Percentiles rank a stretch among this genome's conserved stretches.
Conservation (phyloP, 2,888 invertebrate species). For the Athripsodes cinereus region DNA sequence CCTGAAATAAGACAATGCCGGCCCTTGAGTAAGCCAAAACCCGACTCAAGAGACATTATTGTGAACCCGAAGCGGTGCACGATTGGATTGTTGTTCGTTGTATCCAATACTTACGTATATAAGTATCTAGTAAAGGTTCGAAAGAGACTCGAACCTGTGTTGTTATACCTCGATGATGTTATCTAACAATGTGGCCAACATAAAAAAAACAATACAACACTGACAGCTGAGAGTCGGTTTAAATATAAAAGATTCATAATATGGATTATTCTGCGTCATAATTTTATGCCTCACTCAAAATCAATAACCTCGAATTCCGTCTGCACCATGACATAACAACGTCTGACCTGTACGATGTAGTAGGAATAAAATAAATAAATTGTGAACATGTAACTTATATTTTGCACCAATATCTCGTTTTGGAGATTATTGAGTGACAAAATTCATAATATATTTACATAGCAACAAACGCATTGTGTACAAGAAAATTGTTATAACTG, state of each 20-base stretch:
- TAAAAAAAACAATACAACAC: slow-evolving; percentile 10
- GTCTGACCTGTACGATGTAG: too few species aligned
- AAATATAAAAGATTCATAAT: background rate
- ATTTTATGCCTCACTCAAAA: background rate
- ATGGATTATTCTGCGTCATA: background rate
- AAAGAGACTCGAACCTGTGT: background rate
- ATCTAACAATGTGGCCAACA: slow-evolving; percentile 23
- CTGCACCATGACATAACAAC: background rate
- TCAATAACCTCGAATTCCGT: background rate
- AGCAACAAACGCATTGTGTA: too few species aligned
- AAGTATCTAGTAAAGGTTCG: background rate
- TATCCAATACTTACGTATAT: background rate
- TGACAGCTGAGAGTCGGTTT: background rate
- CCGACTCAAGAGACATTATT: slow-evolving; percentile 19
- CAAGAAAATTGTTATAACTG: too few species aligned
- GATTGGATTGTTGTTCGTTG: slow-evolving; percentile 16
- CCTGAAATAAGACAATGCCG: slow-evolving; percentile 2
- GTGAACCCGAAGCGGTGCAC: slow-evolving; percentile 21
- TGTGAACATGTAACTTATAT: too few species aligned
- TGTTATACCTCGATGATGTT: slow-evolving; percentile 23
- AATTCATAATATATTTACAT: too few species aligned
- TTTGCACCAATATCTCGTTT: too few species aligned
- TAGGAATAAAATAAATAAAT: too few species aligned
- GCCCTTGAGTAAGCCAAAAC: slow-evolving; percentile 19
- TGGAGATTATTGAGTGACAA: too few species aligned